Evolutionary conservation across 1,140 invertebrate genomes (phyloP).

Genomic region (Asbolus verrucosus): DNA sequence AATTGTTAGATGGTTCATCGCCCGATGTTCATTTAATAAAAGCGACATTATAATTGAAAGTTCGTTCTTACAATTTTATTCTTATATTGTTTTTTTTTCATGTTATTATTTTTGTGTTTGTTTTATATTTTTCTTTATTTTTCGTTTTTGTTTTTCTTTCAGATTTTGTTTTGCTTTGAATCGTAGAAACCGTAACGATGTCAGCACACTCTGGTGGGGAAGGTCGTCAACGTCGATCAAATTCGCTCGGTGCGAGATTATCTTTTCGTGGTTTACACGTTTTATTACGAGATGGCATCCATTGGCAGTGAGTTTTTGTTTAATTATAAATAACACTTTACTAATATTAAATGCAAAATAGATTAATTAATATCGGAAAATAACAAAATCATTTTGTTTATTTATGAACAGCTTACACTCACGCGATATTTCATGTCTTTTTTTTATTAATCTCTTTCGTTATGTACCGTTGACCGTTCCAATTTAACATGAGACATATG

Average conservation of each 20-base stretch:
- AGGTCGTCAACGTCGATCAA: constrained; percentile 58
- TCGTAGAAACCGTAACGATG: constrained; percentile 49
- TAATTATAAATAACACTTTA: constrained; percentile 28
- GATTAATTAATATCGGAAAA: constrained; percentile 2
- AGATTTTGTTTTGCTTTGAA: constrained; percentile 41
- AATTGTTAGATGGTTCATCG: too few relatives aligned
- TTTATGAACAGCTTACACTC: constrained; percentile 1
- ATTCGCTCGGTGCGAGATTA: constrained; percentile 59
- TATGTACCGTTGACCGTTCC: neutral
- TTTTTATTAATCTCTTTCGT: constrained; percentile 1
- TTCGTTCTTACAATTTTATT: neutral
- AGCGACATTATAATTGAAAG: too few relatives aligned
- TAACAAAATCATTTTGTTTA: neutral
- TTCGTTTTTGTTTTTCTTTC: too few relatives aligned
- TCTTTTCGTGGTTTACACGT: constrained; percentile 59
- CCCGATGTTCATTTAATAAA: too few relatives aligned
- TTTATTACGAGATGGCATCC: constrained; percentile 59
- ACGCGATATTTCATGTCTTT: constrained; percentile 11
- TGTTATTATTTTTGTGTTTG: constrained; percentile 26
- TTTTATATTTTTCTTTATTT: constrained; percentile 45
- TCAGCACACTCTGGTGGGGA: constrained; percentile 59
- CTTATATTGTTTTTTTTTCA: constrained; percentile 34
- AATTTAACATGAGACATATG: neutral
- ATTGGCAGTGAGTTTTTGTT: constrained; percentile 60
- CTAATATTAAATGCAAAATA: constrained; percentile 3